Evolutionary conservation across 2,797 vertebrate genomes (phyloP).

Genomic region (Halcyon smyrnensis): DNA sequence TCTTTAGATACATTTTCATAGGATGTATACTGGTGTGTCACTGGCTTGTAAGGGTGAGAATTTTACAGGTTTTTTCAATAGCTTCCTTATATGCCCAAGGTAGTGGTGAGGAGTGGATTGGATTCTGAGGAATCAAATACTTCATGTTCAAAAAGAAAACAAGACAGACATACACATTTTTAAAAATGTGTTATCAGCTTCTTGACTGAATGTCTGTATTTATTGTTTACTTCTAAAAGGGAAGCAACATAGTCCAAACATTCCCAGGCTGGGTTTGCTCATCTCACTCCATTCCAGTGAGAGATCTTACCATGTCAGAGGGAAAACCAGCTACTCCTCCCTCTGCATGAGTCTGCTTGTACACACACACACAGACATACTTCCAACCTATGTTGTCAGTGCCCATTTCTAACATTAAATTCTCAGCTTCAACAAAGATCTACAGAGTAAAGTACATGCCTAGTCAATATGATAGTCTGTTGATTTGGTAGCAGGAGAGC

Average conservation of each 20-base stretch:
- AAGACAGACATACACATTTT: background rate
- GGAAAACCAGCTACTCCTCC: background rate
- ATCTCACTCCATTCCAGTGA: background rate
- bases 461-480: background rate
- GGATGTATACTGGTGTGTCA: background rate
- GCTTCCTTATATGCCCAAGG: background rate
- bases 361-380: too few species aligned
- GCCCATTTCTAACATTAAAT: background rate
- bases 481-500: background rate
- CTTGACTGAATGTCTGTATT: background rate
- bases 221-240: background rate
- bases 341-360: background rate
- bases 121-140: background rate
- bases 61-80: background rate
- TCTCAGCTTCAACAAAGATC: background rate
- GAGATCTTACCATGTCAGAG: rapidly evolving
- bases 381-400: background rate
- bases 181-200: rapidly evolving
- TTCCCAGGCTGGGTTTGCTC: background rate
- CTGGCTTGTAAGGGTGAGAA: background rate
- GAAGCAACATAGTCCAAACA: background rate
- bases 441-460: background rate
- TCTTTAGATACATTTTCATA: background rate
- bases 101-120: background rate
- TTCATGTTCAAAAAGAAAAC: background rate